Evolutionary conservation across 2,888 invertebrate species (phyloP), one percentile per base, ranked within the genome.

Genomic region (Beris chalybata): DNA sequence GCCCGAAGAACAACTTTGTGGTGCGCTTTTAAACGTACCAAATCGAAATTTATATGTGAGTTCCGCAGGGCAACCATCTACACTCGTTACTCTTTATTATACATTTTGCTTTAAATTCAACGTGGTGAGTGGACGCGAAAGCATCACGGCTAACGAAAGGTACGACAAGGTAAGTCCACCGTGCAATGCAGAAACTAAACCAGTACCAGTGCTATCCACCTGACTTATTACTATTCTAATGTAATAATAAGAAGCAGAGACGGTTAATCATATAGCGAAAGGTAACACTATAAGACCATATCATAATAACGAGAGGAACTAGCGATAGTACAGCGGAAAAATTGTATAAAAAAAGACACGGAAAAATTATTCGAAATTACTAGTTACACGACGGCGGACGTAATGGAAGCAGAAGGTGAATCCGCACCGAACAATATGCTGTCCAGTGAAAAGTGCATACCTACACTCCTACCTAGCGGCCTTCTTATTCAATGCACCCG

Each of bases 181-280:
- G 38, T 22, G 22, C 22, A 22, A 22, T 22, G 22, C 22, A 22
- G 22, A 38, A 9, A 2, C 38, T 38, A 9, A 3, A 7, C 38
- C 38, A 38, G 38, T 38, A 38, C 48, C 31, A 9, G 31, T 31
- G 29, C 30, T 11, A 54, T 45, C 44, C 58, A 58, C 58, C 47
- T 58, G 58, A 58, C 58, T 61, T 61, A 61, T 61, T 61, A 61
- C 61, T 50, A 61, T 61, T 61, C 61, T 61, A 61, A 61, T 61
- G 52, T 52, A 61, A 61, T 52, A 61, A 52, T 52, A 61, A 56
- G 55, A 56, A 61, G 52, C 38, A 61, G 45, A 31, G 52, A 50
- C 43, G 61, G 29, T 61, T 61, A 61, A 61, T 61, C 61, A 61
- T 47, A 61, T 50, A 30, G 50, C 61, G 50, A 30, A 22, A n/a